Base-by-base conservation (phyloP, 64 coral and sea anemone species). In the Montipora capricornis region DNA sequence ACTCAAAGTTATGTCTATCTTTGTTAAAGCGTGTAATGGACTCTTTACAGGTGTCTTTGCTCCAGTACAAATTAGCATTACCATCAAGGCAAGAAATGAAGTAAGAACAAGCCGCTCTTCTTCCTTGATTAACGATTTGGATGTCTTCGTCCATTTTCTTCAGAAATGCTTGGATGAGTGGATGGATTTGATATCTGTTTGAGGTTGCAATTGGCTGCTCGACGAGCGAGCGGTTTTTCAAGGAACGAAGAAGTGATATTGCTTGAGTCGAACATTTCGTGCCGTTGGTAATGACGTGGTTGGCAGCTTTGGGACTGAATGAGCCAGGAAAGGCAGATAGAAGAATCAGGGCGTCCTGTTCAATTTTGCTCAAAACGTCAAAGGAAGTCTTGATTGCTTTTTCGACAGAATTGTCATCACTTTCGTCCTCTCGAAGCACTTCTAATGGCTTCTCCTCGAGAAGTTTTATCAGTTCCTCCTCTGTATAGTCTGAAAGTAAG, bases 1-100 rank as follows among this genome's bases (percentile, higher is more conserved):
- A 67, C 49, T 94, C 93, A 24, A 94, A 81, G 12, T 94, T 80
- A 20, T 29, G 74, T 67, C 93, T 89, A 19, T 94, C 78, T 6
- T 76, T 48, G 61, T 77, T 61, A 67, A 94, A 94, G 58, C 19
- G 8, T 8, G 61, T 22, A 74, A 94, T 64, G 12, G 93, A 75
- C 62, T 90, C n/a, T 37, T 90, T 77, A 62, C 87, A 94, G 11
- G 20, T 37, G 58, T 94, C 87, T 14, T 67, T 84, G 20, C 13
- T 66, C 55, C 87, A 94, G 20, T 76, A 81, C 44, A 68, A 26
- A 13, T 75, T 8, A 6, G 68, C 53, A 75, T 75, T 51, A 0
- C 20, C 49, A 46, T 26, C 68, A 24, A 92, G 49, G 22, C 46
- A 4, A 58, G 80, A 64, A 8, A 84, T 22, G 51, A 84, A 92